Conservation (phyloP, 2,888 invertebrate genomes). For the Drosophila leonis region DNA sequence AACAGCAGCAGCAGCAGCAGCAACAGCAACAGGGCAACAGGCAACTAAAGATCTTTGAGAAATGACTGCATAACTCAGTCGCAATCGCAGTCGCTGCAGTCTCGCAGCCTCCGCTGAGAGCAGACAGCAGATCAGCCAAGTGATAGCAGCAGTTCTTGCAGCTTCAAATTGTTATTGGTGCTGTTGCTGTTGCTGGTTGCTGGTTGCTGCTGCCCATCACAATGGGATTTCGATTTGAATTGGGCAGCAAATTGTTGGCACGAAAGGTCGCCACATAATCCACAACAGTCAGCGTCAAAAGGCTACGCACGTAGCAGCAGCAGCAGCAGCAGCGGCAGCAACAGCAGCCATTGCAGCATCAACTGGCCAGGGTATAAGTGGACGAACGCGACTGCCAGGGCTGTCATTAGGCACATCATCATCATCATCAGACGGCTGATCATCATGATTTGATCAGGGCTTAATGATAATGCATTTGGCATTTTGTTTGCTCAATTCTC, state of each 20-base stretch:
- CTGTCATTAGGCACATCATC: slow-evolving; percentile 54
- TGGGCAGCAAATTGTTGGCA: slow-evolving; percentile 50
- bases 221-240: slow-evolving; percentile 58
- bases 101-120: slow-evolving; percentile 37
- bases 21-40: slow-evolving; percentile 10
- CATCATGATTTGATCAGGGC: slow-evolving; percentile 58
- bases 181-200: slow-evolving; percentile 24
- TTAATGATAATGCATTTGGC: slow-evolving; percentile 66
- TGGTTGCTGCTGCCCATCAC: slow-evolving; percentile 40
- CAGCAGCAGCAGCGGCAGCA: slow-evolving; percentile 17
- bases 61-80: slow-evolving; percentile 63
- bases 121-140: slow-evolving; percentile 40
- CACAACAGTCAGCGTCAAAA: slow-evolving; percentile 58
- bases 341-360: slow-evolving; percentile 16
- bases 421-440: slow-evolving; percentile 16
- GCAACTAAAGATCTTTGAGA: slow-evolving; percentile 62
- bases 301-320: slow-evolving; percentile 55
- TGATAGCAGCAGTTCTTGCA: slow-evolving; percentile 44
- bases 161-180: slow-evolving; percentile 19
- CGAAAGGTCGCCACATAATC: slow-evolving; percentile 57
- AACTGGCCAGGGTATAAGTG: slow-evolving; percentile 45
- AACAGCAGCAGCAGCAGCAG: slow-evolving; percentile 27
- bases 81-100: slow-evolving; percentile 25
- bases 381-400: slow-evolving; percentile 56
- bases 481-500: slow-evolving; percentile 73